Percentiles rank a stretch among this genome's conserved stretches.
These are phyloP conservation scores for Vollenhovia emeryi DNA, from an alignment of 1,140 invertebrate genomes.

Conservation along the genomic window DNA sequence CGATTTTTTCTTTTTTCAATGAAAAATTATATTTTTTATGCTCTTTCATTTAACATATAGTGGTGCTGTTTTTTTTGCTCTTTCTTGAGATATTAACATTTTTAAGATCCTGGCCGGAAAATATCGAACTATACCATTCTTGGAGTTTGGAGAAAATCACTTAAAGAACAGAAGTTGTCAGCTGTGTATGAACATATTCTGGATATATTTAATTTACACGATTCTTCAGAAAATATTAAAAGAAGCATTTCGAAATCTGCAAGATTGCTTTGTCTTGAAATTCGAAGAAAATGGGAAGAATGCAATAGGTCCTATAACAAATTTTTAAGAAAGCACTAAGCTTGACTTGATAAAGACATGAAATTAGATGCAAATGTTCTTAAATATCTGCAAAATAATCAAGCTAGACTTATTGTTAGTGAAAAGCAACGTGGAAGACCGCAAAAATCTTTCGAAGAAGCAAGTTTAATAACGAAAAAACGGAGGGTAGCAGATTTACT, in stretches of 20 bases:
- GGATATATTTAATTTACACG: background rate
- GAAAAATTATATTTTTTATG: background rate
- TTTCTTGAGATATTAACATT: background rate
- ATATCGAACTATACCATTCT: background rate
- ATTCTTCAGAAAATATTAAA: background rate
- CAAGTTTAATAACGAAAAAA: background rate
- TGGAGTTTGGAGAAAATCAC: background rate
- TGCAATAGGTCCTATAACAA: background rate
- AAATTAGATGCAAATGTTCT: background rate
- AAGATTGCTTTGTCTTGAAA: background rate
- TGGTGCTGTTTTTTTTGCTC: background rate
- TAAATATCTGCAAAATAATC: background rate
- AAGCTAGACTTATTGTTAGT: background rate
- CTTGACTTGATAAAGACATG: background rate
- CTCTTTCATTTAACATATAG: background rate
- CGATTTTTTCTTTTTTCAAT: background rate
- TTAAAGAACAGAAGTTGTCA: background rate
- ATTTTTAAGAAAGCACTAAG: background rate
- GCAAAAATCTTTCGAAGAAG: background rate
- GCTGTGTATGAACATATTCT: background rate
- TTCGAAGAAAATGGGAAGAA: background rate
- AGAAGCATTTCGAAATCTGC: no score
- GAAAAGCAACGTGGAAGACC: background rate
- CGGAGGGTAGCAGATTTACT: background rate
- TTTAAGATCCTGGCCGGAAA: background rate